These are phyloP conservation scores for Watsonalla cultraria DNA, from an alignment of 2,888 invertebrate species.

Conservation along the genomic window DNA sequence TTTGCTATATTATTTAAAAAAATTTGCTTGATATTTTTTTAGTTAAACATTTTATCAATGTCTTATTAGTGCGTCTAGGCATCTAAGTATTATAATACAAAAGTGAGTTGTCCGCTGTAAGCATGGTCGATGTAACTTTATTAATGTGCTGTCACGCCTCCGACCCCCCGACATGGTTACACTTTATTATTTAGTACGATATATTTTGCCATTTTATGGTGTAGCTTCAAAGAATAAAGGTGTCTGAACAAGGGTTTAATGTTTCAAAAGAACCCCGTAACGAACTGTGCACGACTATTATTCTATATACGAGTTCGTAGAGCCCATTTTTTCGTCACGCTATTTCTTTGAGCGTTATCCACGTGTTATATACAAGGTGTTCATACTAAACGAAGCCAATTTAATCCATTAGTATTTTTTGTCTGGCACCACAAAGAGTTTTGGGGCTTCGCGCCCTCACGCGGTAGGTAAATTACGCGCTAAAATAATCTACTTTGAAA, in stretches of 20 bases:
- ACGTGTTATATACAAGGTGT: slow-evolving; percentile 7
- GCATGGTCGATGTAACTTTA: neutral
- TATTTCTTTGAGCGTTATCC: slow-evolving; percentile 17
- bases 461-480: neutral
- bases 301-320: slow-evolving; percentile 20
- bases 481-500: neutral
- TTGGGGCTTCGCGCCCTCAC: neutral
- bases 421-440: neutral
- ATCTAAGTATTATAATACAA: neutral
- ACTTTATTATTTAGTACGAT: slow-evolving; percentile 1
- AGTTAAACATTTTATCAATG: too few species aligned
- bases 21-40: too few species aligned
- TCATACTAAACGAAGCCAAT: slow-evolving; percentile 18
- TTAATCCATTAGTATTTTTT: neutral
- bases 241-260: slow-evolving; percentile 36
- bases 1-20: too few species aligned
- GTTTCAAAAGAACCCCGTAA: slow-evolving; percentile 42
- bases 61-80: too few species aligned
- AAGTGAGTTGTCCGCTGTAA: neutral
- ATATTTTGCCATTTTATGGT: slow-evolving; percentile 15
- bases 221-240: slow-evolving; percentile 25
- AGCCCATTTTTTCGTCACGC: slow-evolving; percentile 14
- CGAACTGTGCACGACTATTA: slow-evolving; percentile 22
- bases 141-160: slow-evolving; percentile 6
- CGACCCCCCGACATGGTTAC: slow-evolving; percentile 1